Percentiles rank a stretch among this genome's conserved stretches.
phyloP scores from a whole-genome alignment of 2,113 vertebrate genomes.

The Rhodinocichla rosea region DNA sequence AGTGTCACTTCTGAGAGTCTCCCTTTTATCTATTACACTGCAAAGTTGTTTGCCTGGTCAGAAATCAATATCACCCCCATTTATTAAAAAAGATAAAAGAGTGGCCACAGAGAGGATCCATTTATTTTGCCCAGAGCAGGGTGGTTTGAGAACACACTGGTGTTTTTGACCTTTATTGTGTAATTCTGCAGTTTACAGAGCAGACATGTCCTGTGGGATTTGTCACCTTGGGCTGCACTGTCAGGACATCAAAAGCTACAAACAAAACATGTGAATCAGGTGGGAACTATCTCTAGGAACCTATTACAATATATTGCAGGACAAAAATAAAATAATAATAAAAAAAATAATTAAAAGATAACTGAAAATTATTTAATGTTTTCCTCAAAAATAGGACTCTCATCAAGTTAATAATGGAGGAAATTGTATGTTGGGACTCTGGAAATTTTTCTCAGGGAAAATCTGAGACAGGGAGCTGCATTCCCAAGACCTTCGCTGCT shows the following conservation, averaged over 20 bases:
- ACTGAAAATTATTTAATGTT: fast-evolving
- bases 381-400: neutral
- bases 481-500: neutral
- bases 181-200: neutral
- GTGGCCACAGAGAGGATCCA: fast-evolving
- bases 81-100: neutral
- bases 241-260: neutral
- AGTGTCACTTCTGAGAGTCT: neutral
- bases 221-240: neutral
- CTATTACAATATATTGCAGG: neutral
- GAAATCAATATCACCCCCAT: neutral
- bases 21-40: neutral
- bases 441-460: neutral
- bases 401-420: neutral
- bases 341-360: fast-evolving
- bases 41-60: neutral
- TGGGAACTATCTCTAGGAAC: neutral
- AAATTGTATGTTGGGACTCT: neutral
- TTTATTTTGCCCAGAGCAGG: neutral
- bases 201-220: neutral
- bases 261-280: neutral
- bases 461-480: neutral
- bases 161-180: neutral
- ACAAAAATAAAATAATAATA: neutral
- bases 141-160: neutral